Percentiles rank a stretch among this genome's conserved stretches.
phyloP scores from a whole-genome alignment of 2,888 invertebrate genomes.

The Lasius platythorax region DNA sequence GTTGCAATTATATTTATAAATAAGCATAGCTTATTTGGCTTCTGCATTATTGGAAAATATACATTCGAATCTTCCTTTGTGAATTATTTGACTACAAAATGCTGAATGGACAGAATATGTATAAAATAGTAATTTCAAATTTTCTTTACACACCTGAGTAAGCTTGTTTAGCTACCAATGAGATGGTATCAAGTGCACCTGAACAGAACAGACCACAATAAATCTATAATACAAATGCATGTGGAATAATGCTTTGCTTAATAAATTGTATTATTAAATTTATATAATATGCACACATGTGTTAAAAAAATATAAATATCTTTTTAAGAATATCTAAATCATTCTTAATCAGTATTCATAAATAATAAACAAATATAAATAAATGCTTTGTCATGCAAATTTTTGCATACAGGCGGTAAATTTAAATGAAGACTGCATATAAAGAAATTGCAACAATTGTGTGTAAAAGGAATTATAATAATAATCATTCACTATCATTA shows the following conservation, averaged over 20 bases:
- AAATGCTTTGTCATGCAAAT: constrained; percentile 2
- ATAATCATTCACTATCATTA: background rate
- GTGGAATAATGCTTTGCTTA: background rate
- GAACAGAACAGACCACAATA: constrained; percentile 85
- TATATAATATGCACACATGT: constrained; percentile 29
- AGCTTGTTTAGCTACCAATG: constrained; percentile 84
- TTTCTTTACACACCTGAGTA: constrained; percentile 85
- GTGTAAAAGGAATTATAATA: background rate
- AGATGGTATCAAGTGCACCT: constrained; percentile 85
- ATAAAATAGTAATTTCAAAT: constrained; percentile 54
- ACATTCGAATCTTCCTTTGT: background rate
- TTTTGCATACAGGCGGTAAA: background rate
- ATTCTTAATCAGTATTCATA: background rate
- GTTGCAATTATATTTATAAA: background rate
- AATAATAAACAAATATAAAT: constrained; percentile 2
- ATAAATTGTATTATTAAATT: constrained; percentile 55
- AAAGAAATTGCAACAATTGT: background rate
- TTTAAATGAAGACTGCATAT: background rate
- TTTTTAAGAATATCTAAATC: background rate
- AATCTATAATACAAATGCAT: constrained; percentile 52
- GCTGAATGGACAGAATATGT: constrained; percentile 83
- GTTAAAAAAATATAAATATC: background rate
- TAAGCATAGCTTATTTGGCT: background rate
- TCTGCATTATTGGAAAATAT: background rate
- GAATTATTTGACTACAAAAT: constrained; percentile 68